These are phyloP conservation scores for Gymnocypris eckloni DNA, from an alignment of 2,797 vertebrate genomes.

Conservation along the genomic window DNA sequence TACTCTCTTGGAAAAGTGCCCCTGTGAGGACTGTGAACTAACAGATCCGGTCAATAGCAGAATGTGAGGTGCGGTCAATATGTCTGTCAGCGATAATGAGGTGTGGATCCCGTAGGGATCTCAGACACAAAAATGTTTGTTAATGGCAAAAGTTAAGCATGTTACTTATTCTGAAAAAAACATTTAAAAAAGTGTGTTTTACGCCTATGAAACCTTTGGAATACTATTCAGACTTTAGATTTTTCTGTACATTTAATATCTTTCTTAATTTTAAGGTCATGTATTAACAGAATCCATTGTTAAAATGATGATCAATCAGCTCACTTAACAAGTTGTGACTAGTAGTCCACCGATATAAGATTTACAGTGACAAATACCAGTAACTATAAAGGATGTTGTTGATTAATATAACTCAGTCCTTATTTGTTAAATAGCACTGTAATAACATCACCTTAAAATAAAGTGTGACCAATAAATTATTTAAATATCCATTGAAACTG, in stretches of 20 bases:
- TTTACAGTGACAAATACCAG: too few relatives aligned
- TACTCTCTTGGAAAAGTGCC: conserved; percentile 25
- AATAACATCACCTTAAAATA: too few relatives aligned
- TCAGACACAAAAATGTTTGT: neutral
- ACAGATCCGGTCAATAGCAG: conserved; percentile 47
- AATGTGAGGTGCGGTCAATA: conserved; percentile 45
- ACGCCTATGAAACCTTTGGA: neutral
- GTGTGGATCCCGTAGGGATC: neutral
- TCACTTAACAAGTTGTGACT: neutral
- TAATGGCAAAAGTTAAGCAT: neutral
- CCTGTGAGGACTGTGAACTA: conserved; percentile 39
- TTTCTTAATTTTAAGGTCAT: neutral
- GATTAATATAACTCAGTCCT: too few relatives aligned
- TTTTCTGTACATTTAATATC: neutral
- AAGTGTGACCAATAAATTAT: too few relatives aligned
- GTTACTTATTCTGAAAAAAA: neutral
- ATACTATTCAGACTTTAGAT: too few relatives aligned
- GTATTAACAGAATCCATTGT: neutral
- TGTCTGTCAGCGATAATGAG: conserved; percentile 51
- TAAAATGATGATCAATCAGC: neutral
- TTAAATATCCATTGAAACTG: too few relatives aligned
- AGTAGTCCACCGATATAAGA: neutral
- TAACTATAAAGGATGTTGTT: neutral
- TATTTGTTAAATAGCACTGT: too few relatives aligned
- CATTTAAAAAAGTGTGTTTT: neutral